A percentile compares a stretch with the other conserved stretches of the same genome.
phyloP scores from a whole-genome alignment of 2,888 invertebrate genomes.

The Malthinus flaveolus region DNA sequence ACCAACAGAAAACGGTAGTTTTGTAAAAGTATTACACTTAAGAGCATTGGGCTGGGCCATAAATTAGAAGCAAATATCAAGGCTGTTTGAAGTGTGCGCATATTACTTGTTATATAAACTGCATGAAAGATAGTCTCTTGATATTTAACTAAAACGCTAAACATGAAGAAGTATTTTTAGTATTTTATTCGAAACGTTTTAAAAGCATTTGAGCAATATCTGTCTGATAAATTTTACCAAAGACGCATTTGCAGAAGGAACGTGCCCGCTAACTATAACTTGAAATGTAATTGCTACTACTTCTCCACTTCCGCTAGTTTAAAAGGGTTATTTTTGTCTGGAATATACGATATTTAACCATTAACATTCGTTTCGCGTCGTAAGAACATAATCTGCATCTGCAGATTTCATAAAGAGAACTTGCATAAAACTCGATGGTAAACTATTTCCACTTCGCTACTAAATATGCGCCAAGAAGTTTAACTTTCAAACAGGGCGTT shows the following conservation, averaged over 20 bases:
- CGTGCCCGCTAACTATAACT: slow-evolving; percentile 19
- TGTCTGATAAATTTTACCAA: slow-evolving; percentile 18
- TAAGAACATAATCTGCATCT: slow-evolving; percentile 18
- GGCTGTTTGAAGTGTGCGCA: slow-evolving; percentile 12
- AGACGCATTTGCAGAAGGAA: slow-evolving; percentile 9
- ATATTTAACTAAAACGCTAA: background rate
- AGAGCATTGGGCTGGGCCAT: slow-evolving; percentile 10
- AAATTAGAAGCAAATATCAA: slow-evolving; percentile 21
- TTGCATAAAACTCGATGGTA: no score
- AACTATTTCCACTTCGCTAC: no score
- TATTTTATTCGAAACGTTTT: slow-evolving; percentile 1
- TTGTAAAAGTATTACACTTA: slow-evolving; percentile 11
- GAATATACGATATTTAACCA: slow-evolving; percentile 13
- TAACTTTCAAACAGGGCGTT: no score
- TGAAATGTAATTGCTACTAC: slow-evolving; percentile 18
- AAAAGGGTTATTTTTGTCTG: slow-evolving; percentile 23
- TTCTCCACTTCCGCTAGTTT: slow-evolving; percentile 22
- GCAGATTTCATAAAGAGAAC: background rate
- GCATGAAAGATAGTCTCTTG: background rate
- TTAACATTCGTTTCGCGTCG: slow-evolving; percentile 13
- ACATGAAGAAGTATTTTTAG: slow-evolving; percentile 9
- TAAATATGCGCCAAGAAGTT: no score
- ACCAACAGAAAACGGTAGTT: background rate
- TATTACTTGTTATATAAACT: slow-evolving; percentile 6
- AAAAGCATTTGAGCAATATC: slow-evolving; percentile 19